A percentile compares a stretch with the other conserved stretches of the same genome.
These are phyloP conservation scores for Lepidurus apus DNA, from an alignment of 1,140 invertebrate species.

Conservation along the genomic window DNA sequence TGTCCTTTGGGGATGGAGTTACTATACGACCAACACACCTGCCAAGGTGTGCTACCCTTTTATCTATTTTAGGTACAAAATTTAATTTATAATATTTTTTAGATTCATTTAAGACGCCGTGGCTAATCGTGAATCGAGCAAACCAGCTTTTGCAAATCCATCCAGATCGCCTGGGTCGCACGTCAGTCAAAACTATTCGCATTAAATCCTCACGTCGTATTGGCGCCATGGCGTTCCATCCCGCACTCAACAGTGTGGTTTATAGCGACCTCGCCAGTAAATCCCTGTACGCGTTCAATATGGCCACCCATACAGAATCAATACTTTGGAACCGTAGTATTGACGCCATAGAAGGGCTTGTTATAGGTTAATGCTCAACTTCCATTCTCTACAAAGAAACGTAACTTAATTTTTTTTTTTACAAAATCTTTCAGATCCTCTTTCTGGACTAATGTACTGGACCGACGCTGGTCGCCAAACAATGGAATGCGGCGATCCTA, in stretches of 20 bases:
- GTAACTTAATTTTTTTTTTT: not conserved
- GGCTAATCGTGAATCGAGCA: not conserved
- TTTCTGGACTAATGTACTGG: slow-evolving; percentile 30
- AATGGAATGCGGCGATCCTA: slow-evolving; percentile 14
- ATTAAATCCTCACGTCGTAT: not conserved
- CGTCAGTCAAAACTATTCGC: not conserved
- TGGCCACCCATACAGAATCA: slow-evolving; percentile 21
- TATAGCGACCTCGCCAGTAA: slow-evolving; percentile 26
- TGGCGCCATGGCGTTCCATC: slow-evolving; percentile 30
- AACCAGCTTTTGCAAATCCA: not conserved
- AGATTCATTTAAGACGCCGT: not conserved
- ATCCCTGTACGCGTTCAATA: slow-evolving; percentile 25
- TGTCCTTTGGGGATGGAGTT: slow-evolving; percentile 30
- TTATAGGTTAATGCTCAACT: not conserved
- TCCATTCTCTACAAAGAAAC: not conserved
- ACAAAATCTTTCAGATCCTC: not conserved
- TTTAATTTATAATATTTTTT: not conserved
- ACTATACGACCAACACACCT: slow-evolving; percentile 15
- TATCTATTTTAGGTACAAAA: not conserved
- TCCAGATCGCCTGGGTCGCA: not conserved
- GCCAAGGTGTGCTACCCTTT: not conserved
- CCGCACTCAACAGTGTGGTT: slow-evolving; percentile 20
- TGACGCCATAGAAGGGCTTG: slow-evolving; percentile 30
- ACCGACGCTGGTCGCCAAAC: slow-evolving; percentile 26
- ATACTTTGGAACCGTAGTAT: slow-evolving; percentile 23